A percentile compares a stretch with the other conserved stretches of the same genome.
phyloP scores from a whole-genome alignment of 2,888 invertebrate species.

The Ypsolopha scabrella region DNA sequence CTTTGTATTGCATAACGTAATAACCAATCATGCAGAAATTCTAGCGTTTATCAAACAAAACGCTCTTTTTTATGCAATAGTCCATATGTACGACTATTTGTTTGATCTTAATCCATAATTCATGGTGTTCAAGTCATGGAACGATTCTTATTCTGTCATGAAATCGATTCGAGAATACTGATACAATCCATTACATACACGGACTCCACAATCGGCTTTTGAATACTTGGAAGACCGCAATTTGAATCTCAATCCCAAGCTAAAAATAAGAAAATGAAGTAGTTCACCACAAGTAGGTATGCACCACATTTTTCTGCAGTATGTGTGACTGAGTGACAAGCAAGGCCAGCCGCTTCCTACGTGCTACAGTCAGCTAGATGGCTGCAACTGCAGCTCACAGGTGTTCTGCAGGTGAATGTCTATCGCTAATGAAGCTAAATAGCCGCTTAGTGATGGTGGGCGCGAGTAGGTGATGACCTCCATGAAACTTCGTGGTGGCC shows the following conservation, averaged over 20 bases:
- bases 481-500: not conserved
- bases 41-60: slow-evolving; percentile 30
- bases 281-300: no score
- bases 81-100: not conserved
- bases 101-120: slow-evolving; percentile 16
- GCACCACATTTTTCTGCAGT: slow-evolving; percentile 1
- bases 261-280: no score
- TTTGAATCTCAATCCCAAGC: no score
- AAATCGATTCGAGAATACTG: not conserved
- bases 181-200: not conserved
- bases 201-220: no score
- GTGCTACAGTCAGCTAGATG: slow-evolving; percentile 4
- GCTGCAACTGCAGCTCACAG: slow-evolving; percentile 10
- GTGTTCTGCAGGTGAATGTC: slow-evolving; percentile 24
- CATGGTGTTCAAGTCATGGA: slow-evolving; percentile 10
- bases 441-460: not conserved
- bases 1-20: slow-evolving; percentile 39
- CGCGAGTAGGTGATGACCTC: not conserved
- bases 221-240: no score
- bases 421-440: slow-evolving; percentile 17
- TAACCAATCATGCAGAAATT: slow-evolving; percentile 43
- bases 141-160: not conserved
- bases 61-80: not conserved
- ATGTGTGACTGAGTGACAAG: slow-evolving; percentile 16
- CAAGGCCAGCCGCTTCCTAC: slow-evolving; percentile 56